Base-by-base conservation (phyloP, 2,797 vertebrate species). In the Coregonus ussuriensis region DNA sequence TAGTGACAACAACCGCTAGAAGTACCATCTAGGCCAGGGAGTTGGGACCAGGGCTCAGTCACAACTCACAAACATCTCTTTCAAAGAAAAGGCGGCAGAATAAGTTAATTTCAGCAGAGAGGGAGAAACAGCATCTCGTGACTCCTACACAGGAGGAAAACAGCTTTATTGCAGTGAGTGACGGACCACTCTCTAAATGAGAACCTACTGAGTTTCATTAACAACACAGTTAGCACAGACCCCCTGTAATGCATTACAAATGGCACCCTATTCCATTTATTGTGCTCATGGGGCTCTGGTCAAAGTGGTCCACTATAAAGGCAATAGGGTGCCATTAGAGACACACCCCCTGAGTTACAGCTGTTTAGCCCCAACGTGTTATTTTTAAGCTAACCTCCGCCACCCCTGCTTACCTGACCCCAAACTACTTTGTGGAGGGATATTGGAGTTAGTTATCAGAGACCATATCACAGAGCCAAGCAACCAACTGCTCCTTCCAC, bases 401-500 rank as follows among this genome's bases (percentile, higher is more conserved):
- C n/a, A n/a, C n/a, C n/a, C 56, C 16, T n/a, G 16, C 56, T 6
- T 7, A 62, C 56, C 56, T 62, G 56, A 62, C 56, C 6, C 6
- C 56, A 62, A 9, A 63, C 59, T 11, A 3, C n/a, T 63, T 63
- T 11, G 59, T 63, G 21, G n/a, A 6, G 59, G 25, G 59, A 63
- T 29, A 29, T 9, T 5, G n/a, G 56, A n/a, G 18, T 59, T 47
- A 3, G 9, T 47, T 11, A 47, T 47, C 56, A 71, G 70, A 16
- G 70, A 71, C n/a, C 70, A 2, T 7, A 71, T 51, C 41, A 71
- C 70, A 63, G 59, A 63, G n/a, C 14, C 25, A 6, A 51, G 69
- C 11, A 51, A 71, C 69, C 11, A 47, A 47, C 41, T 11, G 41
- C 5, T 33, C 14, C 31, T 18, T 35, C 66, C 66, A 33, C 66